Base-by-base conservation (phyloP, 2,888 invertebrate species). In the Caenorhabditis sp. region DNA sequence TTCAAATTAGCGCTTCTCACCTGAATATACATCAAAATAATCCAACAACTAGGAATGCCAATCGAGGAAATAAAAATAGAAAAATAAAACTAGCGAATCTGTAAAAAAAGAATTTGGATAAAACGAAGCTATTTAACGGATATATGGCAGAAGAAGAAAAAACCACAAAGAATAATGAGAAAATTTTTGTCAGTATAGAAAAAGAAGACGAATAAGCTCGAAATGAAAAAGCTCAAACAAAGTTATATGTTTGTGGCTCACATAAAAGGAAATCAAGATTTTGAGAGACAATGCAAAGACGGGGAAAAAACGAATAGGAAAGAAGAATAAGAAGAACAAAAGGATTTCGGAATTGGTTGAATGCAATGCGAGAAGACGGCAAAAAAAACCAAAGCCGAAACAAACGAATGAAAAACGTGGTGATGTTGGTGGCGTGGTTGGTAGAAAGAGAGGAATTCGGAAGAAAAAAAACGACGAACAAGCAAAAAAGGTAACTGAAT, bases 401-500 rank as follows among this genome's bases (percentile, higher is more conserved):
- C 43, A 3, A 43, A 43, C 43, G 12, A 14, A 43, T 31, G 31
- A 31, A 31, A 31, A 31, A 31, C 31, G 31, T 31, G 31, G 31
- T 31, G 31, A 6, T 31, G 31, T 4, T 31, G 31, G 31, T 31
- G 31, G 31, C 31, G 31, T 31, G 43, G 17, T 43, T 43, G 43
- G 43, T 43, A 43, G 43, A 10, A 31, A 31, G 10, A 31, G 10
- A 31, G 31, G 10, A 6, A 31, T 31, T 31, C 31, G 31, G 31
- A 31, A 43, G 43, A 43, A 43, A 43, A 10, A 43, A 43, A 43
- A 43, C 12, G 17, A 17, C 17, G 43, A 3, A 17, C 12, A 43
- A 17, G 43, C 43, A 43, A 43, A 17, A 43, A 43, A 17, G 65
- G 66, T 70, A 70, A 70, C 69, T 62, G 62, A 70, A 70, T 70